Conservation (phyloP, 2,888 invertebrate species). For the Charanyca ferruginea region DNA sequence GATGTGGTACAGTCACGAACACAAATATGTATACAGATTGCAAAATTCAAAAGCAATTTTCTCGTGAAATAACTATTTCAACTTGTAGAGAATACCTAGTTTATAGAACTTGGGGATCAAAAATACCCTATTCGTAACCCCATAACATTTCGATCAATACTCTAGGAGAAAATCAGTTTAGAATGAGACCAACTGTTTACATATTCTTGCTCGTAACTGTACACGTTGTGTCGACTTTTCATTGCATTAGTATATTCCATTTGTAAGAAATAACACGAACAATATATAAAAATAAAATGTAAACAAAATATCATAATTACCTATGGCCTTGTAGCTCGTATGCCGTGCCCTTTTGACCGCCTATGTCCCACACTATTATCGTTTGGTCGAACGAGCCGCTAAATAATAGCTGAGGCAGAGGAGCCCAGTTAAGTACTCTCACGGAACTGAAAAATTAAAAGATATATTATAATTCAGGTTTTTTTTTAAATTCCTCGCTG, state of each 20-base stretch:
- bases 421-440: constrained; percentile 98
- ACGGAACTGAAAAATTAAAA: constrained; percentile 92
- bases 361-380: constrained; percentile 99
- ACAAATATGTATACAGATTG: no score
- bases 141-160: no score
- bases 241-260: neutral
- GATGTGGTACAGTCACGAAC: no score
- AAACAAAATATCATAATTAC: constrained; percentile 78
- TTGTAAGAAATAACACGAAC: constrained; percentile 6
- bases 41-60: no score
- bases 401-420: constrained; percentile 96
- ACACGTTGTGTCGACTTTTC: neutral
- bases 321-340: constrained; percentile 99
- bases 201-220: no score
- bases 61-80: no score
- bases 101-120: no score
- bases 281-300: constrained; percentile 5
- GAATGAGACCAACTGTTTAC: no score
- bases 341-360: constrained; percentile 98
- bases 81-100: no score
- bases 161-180: no score
- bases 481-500: no score
- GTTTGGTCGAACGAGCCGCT: constrained; percentile 99
- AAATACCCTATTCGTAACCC: no score
- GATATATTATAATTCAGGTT: neutral